Base-by-base conservation (phyloP, 2,888 invertebrate genomes). In the Diaphora mendica region DNA sequence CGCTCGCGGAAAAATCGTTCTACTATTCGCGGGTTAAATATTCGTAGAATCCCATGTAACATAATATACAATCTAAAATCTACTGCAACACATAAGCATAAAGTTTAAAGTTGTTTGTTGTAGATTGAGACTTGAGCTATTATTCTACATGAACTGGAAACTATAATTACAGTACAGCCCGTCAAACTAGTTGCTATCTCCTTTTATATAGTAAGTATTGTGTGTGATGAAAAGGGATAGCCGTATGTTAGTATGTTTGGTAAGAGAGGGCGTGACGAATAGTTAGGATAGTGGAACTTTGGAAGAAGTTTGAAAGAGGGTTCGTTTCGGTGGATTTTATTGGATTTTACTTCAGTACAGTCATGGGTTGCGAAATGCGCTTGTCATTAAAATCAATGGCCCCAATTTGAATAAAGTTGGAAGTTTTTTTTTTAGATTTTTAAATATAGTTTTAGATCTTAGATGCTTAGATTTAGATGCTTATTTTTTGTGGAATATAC, bases 1-100 rank as follows among this genome's bases (percentile, higher is more conserved):
- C 94, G 95, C 94, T 93, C 95, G 95, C 93, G 93, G 92, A 95
- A 95, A 95, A 95, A 95, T 94, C 88, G 89, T 88, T 84, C 91
- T 85, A 90, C 89, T 90, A 90, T 91, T 89, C 91, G 87, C 91
- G 89, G 89, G 89, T 84, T 80, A 67, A 35, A 77, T 64, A 72
- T 70, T 66, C 69, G 35, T 33, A 75, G 79, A 90, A 85, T 76
- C 74, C 0, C 79, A 76, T 72, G 75, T 39, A 20, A 17, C 51
- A 3, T 3, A 3, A 0, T 0, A 5, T 0, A 15, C 42, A 78
- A 67, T 48, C 13, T 1, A 83, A 84, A 80, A 51, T 72, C 0
- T 30, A 79, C 82, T 51, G 15, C 89, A 83, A 1, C 0, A 0
- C 0, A 0, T 0, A 0, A 0, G 0, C 0, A 4, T 83, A 91